Percentiles rank a stretch among this genome's conserved stretches.
Evolutionary conservation across 1,140 invertebrate species (phyloP).

Genomic region (Paracyclopina nana): DNA sequence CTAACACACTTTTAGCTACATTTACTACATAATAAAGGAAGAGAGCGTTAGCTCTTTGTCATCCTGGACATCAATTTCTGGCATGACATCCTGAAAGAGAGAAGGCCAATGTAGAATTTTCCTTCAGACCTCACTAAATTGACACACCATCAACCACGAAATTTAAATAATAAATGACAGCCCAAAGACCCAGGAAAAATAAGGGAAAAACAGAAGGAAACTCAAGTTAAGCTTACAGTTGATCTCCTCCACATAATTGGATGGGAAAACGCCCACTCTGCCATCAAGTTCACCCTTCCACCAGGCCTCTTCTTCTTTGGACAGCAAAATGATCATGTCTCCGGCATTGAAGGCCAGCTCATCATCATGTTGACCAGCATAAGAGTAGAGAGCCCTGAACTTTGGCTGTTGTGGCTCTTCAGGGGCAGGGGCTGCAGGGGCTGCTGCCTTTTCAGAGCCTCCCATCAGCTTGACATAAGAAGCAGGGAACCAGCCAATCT

Average conservation of each 20-base stretch:
- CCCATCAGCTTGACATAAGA: constrained; percentile 73
- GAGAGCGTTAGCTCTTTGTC: too few species aligned
- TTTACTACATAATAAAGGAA: too few species aligned
- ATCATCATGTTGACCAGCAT: constrained; percentile 76
- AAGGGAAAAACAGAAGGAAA: too few species aligned
- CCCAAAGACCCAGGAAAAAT: too few species aligned
- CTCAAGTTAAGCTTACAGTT: constrained; percentile 9
- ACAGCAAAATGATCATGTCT: constrained; percentile 72
- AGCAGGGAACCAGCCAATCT: constrained; percentile 93
- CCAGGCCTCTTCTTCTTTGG: constrained; percentile 76
- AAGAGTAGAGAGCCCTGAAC: constrained; percentile 77
- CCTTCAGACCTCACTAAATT: too few species aligned
- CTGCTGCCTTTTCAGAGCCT: constrained; percentile 19
- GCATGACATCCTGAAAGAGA: too few species aligned
- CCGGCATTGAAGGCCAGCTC: constrained; percentile 84
- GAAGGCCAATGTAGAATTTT: too few species aligned
- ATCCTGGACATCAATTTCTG: too few species aligned
- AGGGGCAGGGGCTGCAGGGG: constrained; percentile 20
- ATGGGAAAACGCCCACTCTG: constrained; percentile 65
- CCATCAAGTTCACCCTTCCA: constrained; percentile 84
- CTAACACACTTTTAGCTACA: too few species aligned
- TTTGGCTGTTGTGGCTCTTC: constrained; percentile 25
- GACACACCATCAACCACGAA: too few species aligned
- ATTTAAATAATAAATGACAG: too few species aligned
- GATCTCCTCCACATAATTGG: constrained; percentile 57